phyloP scores from a whole-genome alignment of 2,113 vertebrate genomes.

The Notarius quadriscutis region DNA sequence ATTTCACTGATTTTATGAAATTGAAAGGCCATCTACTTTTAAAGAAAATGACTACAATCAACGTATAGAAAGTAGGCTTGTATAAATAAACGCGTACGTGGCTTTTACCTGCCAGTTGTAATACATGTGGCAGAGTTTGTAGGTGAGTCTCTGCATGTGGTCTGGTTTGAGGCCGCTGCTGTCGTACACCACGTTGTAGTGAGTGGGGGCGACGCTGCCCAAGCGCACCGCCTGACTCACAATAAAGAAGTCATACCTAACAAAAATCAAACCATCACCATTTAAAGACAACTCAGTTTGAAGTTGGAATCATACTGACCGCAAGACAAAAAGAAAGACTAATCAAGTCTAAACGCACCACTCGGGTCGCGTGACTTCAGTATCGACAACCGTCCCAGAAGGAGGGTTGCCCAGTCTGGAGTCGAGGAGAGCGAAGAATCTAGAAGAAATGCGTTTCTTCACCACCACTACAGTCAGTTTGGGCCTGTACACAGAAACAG shows the following conservation, averaged over 20 bases:
- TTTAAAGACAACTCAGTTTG: background rate
- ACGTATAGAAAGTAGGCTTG: background rate
- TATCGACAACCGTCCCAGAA: constrained; percentile 87
- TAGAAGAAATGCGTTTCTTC: constrained; percentile 85
- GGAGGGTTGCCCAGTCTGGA: constrained; percentile 85
- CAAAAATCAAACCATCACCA: background rate
- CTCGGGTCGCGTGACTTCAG: constrained; percentile 89
- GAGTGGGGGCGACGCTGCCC: constrained; percentile 87
- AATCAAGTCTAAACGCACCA: constrained; percentile 72
- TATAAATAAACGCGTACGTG: background rate
- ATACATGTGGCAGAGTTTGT: constrained; percentile 95
- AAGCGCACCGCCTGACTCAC: constrained; percentile 85
- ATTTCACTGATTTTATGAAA: too few species aligned
- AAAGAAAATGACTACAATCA: background rate
- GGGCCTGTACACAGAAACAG: constrained; percentile 71
- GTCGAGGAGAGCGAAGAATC: constrained; percentile 78
- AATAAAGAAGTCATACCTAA: constrained; percentile 93
- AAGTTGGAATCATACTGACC: background rate
- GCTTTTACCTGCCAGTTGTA: constrained; percentile 92
- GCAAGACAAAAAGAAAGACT: background rate
- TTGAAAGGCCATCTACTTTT: too few species aligned
- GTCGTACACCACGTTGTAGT: constrained; percentile 93
- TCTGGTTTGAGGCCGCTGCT: constrained; percentile 89
- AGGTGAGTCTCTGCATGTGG: constrained; percentile 89
- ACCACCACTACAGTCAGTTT: constrained; percentile 89